Evolutionary conservation across 1,140 invertebrate genomes (phyloP).

Genomic region (Amyelois transitella): DNA sequence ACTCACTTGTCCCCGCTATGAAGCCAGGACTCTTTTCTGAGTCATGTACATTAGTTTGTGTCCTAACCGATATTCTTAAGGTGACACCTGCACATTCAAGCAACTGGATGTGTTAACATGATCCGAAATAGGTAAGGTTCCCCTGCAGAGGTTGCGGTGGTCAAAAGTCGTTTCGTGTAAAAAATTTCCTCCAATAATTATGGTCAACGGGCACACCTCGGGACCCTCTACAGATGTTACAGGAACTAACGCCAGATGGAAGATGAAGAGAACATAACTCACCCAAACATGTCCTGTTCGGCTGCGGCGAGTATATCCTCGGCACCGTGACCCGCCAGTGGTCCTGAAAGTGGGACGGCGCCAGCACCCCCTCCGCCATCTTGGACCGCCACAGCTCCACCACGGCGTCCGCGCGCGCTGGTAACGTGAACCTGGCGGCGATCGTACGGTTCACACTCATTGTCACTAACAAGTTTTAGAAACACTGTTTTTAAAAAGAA

Average conservation of each 20-base stretch:
- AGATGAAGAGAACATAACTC: constrained; percentile 7
- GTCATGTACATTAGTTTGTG: too few relatives aligned
- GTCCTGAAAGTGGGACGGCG: constrained; percentile 78
- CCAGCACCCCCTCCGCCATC: constrained; percentile 76
- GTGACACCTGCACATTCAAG: too few relatives aligned
- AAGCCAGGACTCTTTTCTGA: too few relatives aligned
- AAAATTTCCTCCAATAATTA: too few relatives aligned
- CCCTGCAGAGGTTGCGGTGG: too few relatives aligned
- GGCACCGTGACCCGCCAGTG: constrained; percentile 84
- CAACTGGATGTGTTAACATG: too few relatives aligned
- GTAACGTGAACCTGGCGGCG: constrained; percentile 46
- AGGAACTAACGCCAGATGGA: not conserved
- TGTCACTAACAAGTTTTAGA: constrained; percentile 11
- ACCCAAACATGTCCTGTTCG: constrained; percentile 79
- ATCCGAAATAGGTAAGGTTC: too few relatives aligned
- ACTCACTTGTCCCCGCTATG: too few relatives aligned
- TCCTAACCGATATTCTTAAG: too few relatives aligned
- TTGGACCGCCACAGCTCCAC: constrained; percentile 77
- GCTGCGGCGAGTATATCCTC: constrained; percentile 81
- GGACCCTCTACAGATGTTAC: too few relatives aligned
- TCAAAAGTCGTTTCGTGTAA: too few relatives aligned
- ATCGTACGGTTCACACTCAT: constrained; percentile 3
- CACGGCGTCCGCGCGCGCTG: constrained; percentile 49
- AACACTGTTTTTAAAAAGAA: not conserved
- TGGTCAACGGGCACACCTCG: not conserved